Conservation (phyloP, 53 echinoderm and acorn worm genomes). For the Echinarachnius parma region DNA sequence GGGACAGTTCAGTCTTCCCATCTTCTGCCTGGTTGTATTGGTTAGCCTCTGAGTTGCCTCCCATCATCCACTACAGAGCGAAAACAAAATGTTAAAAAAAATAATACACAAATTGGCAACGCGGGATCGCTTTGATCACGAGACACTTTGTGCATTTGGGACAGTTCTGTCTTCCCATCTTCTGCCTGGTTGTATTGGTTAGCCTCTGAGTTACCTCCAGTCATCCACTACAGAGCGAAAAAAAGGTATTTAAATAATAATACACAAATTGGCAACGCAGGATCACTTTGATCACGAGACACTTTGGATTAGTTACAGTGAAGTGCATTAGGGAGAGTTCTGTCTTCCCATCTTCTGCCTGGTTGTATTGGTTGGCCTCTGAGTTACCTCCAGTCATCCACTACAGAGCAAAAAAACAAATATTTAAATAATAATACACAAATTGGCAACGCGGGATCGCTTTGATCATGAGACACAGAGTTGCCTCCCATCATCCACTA, state of each 20-base stretch:
- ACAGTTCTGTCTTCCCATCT: conserved; percentile 96
- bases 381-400: conserved; percentile 94
- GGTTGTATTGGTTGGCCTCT: conserved; percentile 90
- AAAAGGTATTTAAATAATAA: no score
- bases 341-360: conserved; percentile 98
- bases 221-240: conserved; percentile 76
- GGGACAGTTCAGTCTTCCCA: conserved; percentile 94
- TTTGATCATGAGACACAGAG: conserved; percentile 81
- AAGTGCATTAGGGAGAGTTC: conserved; percentile 97
- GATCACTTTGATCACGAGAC: no score
- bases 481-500: conserved; percentile 97
- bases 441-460: no score
- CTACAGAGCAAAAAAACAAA: conserved; percentile 46
- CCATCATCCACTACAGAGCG: conserved; percentile 82
- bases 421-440: no score
- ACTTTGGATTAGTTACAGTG: no score
- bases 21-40: conserved; percentile 99
- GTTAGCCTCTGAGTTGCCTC: conserved; percentile 80
- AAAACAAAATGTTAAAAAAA: conserved; percentile 5
- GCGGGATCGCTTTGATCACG: no score
- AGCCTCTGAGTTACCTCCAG: conserved; percentile 82
- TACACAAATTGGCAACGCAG: no score
- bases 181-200: conserved; percentile 98
- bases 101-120: no score
- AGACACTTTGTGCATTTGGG: conserved; percentile 95